Evolutionary conservation across 2,797 vertebrate species (phyloP).

Genomic region (Sandelia bainsii): DNA sequence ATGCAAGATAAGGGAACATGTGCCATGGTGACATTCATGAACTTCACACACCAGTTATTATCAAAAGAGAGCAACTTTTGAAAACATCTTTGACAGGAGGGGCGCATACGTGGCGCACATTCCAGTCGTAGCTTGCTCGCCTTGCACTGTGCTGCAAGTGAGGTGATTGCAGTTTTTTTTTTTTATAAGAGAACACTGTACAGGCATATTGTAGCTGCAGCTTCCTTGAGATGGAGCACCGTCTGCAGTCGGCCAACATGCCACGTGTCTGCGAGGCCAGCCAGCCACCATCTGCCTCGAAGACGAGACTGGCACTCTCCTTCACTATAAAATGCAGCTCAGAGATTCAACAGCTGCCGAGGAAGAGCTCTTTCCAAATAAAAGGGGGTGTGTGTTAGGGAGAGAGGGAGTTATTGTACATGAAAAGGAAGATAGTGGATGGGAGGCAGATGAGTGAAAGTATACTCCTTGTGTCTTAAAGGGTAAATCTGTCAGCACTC

Average conservation of each 20-base stretch:
- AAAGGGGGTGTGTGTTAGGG: constrained; percentile 33
- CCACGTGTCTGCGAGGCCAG: constrained; percentile 74
- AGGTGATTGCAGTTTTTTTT: constrained; percentile 46
- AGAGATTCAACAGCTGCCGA: constrained; percentile 77
- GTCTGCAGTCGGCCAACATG: constrained; percentile 61
- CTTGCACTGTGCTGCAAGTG: constrained; percentile 39
- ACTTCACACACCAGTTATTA: constrained; percentile 68
- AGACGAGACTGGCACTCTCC: constrained; percentile 74
- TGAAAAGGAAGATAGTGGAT: constrained; percentile 55
- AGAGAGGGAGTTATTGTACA: constrained; percentile 37
- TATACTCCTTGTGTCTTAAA: constrained; percentile 57
- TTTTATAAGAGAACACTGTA: constrained; percentile 11
- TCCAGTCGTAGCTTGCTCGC: constrained; percentile 68
- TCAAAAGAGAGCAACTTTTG: constrained; percentile 75
- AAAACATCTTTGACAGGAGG: constrained; percentile 71
- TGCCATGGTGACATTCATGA: constrained; percentile 55
- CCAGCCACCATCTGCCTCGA: constrained; percentile 78
- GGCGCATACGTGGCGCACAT: constrained; percentile 67
- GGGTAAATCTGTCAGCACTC: constrained; percentile 76
- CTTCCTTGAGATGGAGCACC: constrained; percentile 40
- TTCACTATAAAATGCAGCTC: constrained; percentile 72
- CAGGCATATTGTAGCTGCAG: constrained; percentile 36
- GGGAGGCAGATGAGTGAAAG: constrained; percentile 52
- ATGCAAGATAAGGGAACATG: constrained; percentile 70
- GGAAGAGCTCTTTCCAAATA: constrained; percentile 67